Evolutionary conservation across 2,113 vertebrate genomes (phyloP), one percentile per base, ranked within the genome.

Genomic region (Emberiza fucata): DNA sequence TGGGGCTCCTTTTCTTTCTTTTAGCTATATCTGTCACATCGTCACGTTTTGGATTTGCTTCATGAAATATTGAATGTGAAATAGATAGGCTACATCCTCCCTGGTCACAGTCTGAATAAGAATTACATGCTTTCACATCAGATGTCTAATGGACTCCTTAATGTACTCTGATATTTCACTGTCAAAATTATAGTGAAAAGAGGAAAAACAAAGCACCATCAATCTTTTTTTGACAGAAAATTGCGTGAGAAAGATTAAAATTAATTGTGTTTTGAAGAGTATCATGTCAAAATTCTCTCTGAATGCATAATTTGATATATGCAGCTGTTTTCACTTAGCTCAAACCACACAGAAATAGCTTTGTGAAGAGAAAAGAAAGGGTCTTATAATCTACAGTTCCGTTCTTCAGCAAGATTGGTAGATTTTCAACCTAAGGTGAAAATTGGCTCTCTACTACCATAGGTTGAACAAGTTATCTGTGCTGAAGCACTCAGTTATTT

Each of bases 181-280:
- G 22, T 54, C 68, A 77, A 90, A 86, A 73, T 59, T 63, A 54
- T 1, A 66, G n/a, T 15, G 29, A 50, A 64, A 81, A 69, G 31
- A 72, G 16, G 20, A 80, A 35, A 82, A 93, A 90, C n/a, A 86
- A 95, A 90, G 68, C 14, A 59, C 29, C 53, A 96, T 92, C 89
- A 48, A 76, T 82, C 61, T 79, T 81, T 63, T 60, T 75, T 59
- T 83, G 79, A 88, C 79, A 92, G 56, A 80, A 82, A 82, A 92
- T 24, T 48, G 14, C 9, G 6, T 11, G 11, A 84, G 65, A 66
- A 85, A 88, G 54, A 96, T 95, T 88, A 93, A 96, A 93, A 93
- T 96, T 90, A 95, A 90, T 75, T 68, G 35, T 88, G 54, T 93
- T 94, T 88, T 93, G 79, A 80, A 73, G 71, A 88, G 7, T 54